Conservation (phyloP, 1,140 invertebrate species). For the Tribolium castaneum region DNA sequence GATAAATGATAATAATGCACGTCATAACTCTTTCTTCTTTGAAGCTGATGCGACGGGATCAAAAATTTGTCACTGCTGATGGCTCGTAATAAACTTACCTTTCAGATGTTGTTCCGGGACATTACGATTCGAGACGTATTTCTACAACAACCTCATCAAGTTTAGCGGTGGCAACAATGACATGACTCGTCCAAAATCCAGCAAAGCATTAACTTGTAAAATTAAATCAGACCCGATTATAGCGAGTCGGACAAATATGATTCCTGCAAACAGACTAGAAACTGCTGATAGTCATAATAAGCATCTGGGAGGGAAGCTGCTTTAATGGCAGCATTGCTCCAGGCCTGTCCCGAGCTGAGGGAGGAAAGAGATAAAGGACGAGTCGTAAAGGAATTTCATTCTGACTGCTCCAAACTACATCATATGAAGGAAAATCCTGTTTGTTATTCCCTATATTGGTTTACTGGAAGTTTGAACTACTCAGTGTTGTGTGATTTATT, state of each 20-base stretch:
- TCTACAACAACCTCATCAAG: constrained; percentile 2
- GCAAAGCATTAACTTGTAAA: constrained; percentile 34
- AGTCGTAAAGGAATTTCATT: constrained; percentile 8
- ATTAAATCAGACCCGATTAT: constrained; percentile 30
- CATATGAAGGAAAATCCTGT: constrained; percentile 32
- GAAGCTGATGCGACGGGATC: constrained; percentile 8
- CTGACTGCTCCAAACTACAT: neutral
- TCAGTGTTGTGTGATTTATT: constrained; percentile 2
- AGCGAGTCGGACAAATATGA: constrained; percentile 31
- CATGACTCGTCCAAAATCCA: constrained; percentile 10
- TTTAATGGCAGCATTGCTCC: constrained; percentile 3
- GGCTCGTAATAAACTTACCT: constrained; percentile 2
- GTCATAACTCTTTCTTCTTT: neutral
- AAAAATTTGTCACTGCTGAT: constrained; percentile 28
- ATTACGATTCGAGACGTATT: constrained; percentile 2
- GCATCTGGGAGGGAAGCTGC: constrained; percentile 12
- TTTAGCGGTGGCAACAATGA: neutral
- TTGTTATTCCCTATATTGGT: constrained; percentile 41
- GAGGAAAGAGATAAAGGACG: constrained; percentile 9
- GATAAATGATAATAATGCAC: neutral
- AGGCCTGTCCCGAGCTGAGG: neutral
- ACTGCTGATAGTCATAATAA: constrained; percentile 34
- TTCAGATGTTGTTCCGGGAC: constrained; percentile 13
- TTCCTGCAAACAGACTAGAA: constrained; percentile 38
- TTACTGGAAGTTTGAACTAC: constrained; percentile 29